Evolutionary conservation across 2,113 vertebrate species (phyloP).

Genomic region (Corythaeola cristata): DNA sequence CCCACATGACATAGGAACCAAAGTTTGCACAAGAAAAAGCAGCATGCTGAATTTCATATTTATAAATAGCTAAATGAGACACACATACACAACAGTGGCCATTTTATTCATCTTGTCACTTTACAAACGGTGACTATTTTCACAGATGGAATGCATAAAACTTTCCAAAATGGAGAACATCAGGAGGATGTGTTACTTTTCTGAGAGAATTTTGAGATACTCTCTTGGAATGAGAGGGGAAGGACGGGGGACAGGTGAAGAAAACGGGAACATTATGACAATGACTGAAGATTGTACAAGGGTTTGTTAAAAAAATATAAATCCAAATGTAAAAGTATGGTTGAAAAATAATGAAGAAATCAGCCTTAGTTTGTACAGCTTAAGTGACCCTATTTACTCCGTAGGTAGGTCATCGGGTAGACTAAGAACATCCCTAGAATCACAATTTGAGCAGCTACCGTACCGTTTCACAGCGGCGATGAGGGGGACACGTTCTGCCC

Average conservation of each 20-base stretch:
- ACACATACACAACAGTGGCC: slow-evolving; percentile 49
- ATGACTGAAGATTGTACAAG: slow-evolving; percentile 10
- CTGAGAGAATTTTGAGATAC: slow-evolving; percentile 2
- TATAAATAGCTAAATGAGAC: slow-evolving; percentile 60
- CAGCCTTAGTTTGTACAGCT: slow-evolving; percentile 52
- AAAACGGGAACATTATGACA: slow-evolving; percentile 29
- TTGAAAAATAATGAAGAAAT: slow-evolving; percentile 34
- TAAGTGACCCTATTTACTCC: slow-evolving; percentile 42
- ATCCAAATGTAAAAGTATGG: slow-evolving; percentile 2
- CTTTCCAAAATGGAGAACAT: slow-evolving; percentile 25
- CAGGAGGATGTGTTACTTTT: slow-evolving; percentile 60
- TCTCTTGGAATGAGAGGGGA: background rate
- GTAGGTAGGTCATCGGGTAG: background rate
- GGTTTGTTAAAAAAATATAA: slow-evolving; percentile 17
- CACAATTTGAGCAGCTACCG: background rate
- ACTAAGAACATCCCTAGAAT: slow-evolving; percentile 12
- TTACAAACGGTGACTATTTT: slow-evolving; percentile 54
- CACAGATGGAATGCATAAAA: slow-evolving; percentile 52
- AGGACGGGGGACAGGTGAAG: background rate
- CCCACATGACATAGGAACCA: slow-evolving; percentile 51
- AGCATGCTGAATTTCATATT: slow-evolving; percentile 52
- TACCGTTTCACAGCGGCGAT: background rate
- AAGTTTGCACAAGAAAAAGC: slow-evolving; percentile 64
- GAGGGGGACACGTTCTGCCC: background rate
- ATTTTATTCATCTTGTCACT: slow-evolving; percentile 65